Evolutionary conservation across 2,888 invertebrate genomes (phyloP).

Genomic region (Ceriagrion tenellum): DNA sequence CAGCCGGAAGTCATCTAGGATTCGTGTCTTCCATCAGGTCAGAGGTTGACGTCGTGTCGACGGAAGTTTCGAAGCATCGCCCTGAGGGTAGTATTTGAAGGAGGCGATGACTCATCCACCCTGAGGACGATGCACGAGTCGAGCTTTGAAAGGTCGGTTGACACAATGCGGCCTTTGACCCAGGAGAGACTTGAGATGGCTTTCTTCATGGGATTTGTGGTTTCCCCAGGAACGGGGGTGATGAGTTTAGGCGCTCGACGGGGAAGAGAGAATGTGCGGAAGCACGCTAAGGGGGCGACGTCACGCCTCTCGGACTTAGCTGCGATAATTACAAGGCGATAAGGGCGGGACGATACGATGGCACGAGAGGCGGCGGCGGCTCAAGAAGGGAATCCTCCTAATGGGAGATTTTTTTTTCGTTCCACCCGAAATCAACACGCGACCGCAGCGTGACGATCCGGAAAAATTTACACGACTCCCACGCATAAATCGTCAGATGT

Average conservation of each 20-base stretch:
- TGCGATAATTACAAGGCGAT: constrained; percentile 8
- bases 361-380: background rate
- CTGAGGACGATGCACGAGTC: too few relatives aligned
- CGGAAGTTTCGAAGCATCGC: too few relatives aligned
- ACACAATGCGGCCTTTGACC: background rate
- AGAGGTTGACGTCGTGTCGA: too few relatives aligned
- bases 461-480: background rate
- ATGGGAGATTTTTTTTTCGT: background rate
- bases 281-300: background rate
- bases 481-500: too few relatives aligned
- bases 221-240: background rate
- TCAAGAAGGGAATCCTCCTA: background rate
- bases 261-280: background rate
- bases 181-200: background rate
- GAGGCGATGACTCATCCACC: too few relatives aligned
- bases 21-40: too few relatives aligned
- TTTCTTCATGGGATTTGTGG: background rate
- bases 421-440: background rate
- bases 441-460: background rate
- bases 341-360: background rate
- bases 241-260: background rate
- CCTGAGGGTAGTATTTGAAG: too few relatives aligned
- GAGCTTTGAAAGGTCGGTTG: too few relatives aligned
- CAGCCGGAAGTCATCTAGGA: too few relatives aligned
- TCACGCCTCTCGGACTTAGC: background rate